phyloP scores from a whole-genome alignment of 2,888 invertebrate species.

The Troilus luridus region DNA sequence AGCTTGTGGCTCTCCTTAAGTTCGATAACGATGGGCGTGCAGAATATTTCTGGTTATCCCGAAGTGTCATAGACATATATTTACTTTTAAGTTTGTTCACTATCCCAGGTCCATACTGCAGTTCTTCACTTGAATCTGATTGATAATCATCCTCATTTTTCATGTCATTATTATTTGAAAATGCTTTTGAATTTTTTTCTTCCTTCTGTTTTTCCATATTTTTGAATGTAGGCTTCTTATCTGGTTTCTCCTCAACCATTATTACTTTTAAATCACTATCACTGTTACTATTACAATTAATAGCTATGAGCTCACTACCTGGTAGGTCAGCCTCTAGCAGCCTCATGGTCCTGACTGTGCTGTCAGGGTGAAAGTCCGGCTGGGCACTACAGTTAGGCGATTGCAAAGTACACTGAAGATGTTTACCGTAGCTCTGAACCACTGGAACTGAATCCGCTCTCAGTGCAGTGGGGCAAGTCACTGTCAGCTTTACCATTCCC shows the following conservation, averaged over 20 bases:
- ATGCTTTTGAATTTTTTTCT: slow-evolving; percentile 66
- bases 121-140: slow-evolving; percentile 80
- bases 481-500: slow-evolving; percentile 63
- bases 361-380: slow-evolving; percentile 66
- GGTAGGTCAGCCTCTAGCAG: slow-evolving; percentile 67
- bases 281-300: slow-evolving; percentile 61
- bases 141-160: slow-evolving; percentile 69
- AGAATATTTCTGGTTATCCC: slow-evolving; percentile 77
- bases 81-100: slow-evolving; percentile 89
- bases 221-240: slow-evolving; percentile 56
- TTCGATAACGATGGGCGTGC: slow-evolving; percentile 78
- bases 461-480: slow-evolving; percentile 66
- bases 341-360: slow-evolving; percentile 66
- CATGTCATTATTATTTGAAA: slow-evolving; percentile 60
- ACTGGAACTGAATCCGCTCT: slow-evolving; percentile 59
- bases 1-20: slow-evolving; percentile 84
- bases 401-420: slow-evolving; percentile 53
- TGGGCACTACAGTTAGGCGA: slow-evolving; percentile 66
- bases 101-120: slow-evolving; percentile 92
- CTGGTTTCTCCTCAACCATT: slow-evolving; percentile 61
- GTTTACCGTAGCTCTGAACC: slow-evolving; percentile 61
- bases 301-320: slow-evolving; percentile 65
- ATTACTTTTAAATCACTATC: slow-evolving; percentile 61
- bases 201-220: slow-evolving; percentile 56
- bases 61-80: slow-evolving; percentile 86